Evolutionary conservation across 2,888 invertebrate species (phyloP).

Genomic region (Drosophila prostipennis): DNA sequence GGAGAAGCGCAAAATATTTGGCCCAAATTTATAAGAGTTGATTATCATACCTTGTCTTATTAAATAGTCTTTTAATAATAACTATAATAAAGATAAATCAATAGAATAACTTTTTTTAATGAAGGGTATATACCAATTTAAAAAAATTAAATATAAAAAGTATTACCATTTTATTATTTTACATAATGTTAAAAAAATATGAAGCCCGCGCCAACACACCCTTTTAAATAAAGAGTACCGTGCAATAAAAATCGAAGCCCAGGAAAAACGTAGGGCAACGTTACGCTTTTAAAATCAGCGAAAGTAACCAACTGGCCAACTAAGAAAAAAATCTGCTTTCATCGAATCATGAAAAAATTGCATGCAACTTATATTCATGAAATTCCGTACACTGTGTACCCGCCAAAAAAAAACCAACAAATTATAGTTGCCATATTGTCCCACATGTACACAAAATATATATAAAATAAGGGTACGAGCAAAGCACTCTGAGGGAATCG

Average conservation of each 20-base stretch:
- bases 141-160: too few relatives aligned
- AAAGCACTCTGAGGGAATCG: constrained; percentile 29
- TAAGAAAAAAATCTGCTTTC: constrained; percentile 7
- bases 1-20: too few relatives aligned
- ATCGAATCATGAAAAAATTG: constrained; percentile 22
- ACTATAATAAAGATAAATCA: too few relatives aligned
- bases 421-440: constrained; percentile 23
- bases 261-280: neutral
- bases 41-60: too few relatives aligned
- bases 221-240: neutral
- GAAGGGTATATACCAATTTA: too few relatives aligned
- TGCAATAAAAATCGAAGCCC: neutral
- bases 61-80: too few relatives aligned
- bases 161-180: too few relatives aligned
- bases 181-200: too few relatives aligned
- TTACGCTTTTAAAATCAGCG: neutral
- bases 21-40: too few relatives aligned
- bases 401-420: constrained; percentile 7
- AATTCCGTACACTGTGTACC: constrained; percentile 1
- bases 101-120: too few relatives aligned
- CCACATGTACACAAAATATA: constrained; percentile 13
- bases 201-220: neutral
- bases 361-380: constrained; percentile 6
- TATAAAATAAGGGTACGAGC: constrained; percentile 1
- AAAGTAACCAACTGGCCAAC: neutral